These are phyloP conservation scores for Chrysotoxum bicinctum DNA, from an alignment of 2,888 invertebrate genomes.

Conservation along the genomic window DNA sequence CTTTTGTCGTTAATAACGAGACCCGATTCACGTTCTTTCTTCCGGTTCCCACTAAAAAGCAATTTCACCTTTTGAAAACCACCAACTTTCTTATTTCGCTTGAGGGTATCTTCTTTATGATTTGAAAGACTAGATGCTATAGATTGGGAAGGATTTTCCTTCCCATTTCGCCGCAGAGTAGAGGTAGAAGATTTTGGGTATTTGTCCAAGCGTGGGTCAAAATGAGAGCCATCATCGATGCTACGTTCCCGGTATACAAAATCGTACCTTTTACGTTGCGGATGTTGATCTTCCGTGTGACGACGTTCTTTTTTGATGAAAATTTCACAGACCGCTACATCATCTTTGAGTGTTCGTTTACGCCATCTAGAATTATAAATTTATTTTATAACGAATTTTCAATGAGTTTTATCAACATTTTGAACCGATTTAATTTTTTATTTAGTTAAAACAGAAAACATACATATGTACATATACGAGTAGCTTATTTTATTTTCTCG, in stretches of 20 bases:
- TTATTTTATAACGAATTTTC: too few species aligned
- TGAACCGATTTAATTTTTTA: too few species aligned
- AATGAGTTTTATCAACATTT: too few species aligned
- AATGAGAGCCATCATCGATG: slow-evolving; percentile 87
- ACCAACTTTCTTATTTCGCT: slow-evolving; percentile 85
- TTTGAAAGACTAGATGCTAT: slow-evolving; percentile 57
- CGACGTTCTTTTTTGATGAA: slow-evolving; percentile 89
- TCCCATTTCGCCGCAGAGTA: slow-evolving; percentile 76
- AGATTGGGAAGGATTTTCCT: slow-evolving; percentile 55
- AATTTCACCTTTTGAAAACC: slow-evolving; percentile 90
- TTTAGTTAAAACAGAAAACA: too few species aligned
- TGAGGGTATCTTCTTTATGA: slow-evolving; percentile 76
- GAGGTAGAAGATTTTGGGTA: slow-evolving; percentile 82
- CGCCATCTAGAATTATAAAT: slow-evolving; percentile 78
- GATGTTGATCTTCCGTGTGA: slow-evolving; percentile 85
- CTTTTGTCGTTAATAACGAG: slow-evolving; percentile 75
- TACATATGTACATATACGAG: too few species aligned
- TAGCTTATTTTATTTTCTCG: too few species aligned
- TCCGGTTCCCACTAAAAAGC: slow-evolving; percentile 86
- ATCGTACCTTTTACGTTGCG: slow-evolving; percentile 83
- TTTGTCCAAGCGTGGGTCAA: slow-evolving; percentile 86
- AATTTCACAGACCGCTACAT: slow-evolving; percentile 86
- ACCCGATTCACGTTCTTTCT: slow-evolving; percentile 76
- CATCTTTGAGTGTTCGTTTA: slow-evolving; percentile 84
- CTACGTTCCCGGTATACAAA: slow-evolving; percentile 84